phyloP scores from a whole-genome alignment of 2,113 vertebrate genomes.

The Odobenus rosmarus region DNA sequence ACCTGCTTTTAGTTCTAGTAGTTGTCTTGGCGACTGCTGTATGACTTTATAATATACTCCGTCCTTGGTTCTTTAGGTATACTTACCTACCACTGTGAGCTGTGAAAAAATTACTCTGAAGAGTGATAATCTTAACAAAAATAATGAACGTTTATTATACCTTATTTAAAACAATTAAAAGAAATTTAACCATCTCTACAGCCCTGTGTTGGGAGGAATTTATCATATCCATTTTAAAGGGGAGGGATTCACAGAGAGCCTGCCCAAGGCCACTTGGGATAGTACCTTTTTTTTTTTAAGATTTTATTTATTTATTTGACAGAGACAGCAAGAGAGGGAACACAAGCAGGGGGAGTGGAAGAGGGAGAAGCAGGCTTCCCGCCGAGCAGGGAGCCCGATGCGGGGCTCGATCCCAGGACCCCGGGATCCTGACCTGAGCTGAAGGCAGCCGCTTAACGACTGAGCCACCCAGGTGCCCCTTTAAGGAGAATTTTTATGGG shows the following conservation, averaged over 20 bases:
- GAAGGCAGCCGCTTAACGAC: neutral
- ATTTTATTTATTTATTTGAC: neutral
- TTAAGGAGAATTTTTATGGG: neutral
- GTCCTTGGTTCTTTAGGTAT: neutral
- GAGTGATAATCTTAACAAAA: neutral
- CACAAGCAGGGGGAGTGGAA: too few relatives aligned
- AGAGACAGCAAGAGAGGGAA: neutral
- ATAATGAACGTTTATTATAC: neutral
- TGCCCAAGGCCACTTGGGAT: too few relatives aligned
- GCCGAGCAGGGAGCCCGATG: too few relatives aligned
- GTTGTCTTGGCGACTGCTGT: neutral
- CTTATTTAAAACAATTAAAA: neutral
- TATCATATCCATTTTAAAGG: neutral
- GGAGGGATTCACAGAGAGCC: neutral
- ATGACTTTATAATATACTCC: neutral
- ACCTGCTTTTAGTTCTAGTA: neutral
- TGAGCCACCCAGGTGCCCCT: neutral
- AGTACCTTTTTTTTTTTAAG: neutral
- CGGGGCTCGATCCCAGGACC: too few relatives aligned
- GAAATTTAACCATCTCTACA: neutral
- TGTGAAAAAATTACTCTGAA: neutral
- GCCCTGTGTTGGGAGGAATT: neutral
- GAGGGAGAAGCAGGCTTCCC: too few relatives aligned
- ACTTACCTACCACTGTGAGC: neutral
- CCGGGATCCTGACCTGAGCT: neutral